These are phyloP conservation scores for Eumaeus atala DNA, from an alignment of 1,140 invertebrate species.

Conservation along the genomic window DNA sequence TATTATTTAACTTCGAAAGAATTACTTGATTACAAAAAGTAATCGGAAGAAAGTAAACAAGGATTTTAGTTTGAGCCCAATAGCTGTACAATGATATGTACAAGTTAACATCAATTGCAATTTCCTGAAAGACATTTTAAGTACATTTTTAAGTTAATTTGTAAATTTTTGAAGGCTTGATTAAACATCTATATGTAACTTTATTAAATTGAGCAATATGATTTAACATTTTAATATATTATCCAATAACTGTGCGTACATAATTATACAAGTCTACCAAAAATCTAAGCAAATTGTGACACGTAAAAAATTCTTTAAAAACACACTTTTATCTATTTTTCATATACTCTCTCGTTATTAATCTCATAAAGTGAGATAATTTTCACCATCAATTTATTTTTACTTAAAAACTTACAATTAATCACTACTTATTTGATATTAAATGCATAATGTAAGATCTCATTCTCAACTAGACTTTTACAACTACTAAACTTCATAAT, in stretches of 20 bases:
- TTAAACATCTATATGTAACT: neutral
- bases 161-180: too few relatives aligned
- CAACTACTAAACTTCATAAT: constrained; percentile 1
- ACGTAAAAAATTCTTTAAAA: too few relatives aligned
- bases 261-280: neutral
- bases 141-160: neutral
- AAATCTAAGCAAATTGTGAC: too few relatives aligned
- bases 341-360: too few relatives aligned
- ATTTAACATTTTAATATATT: neutral
- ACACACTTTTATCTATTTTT: too few relatives aligned
- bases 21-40: too few relatives aligned
- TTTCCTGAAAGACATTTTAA: neutral
- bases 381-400: neutral
- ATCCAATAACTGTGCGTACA: neutral
- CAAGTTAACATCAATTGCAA: neutral
- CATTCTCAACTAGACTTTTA: neutral
- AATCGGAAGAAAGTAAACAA: neutral
- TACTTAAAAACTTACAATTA: neutral
- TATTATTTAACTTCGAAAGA: neutral
- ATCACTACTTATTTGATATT: neutral
- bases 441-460: constrained; percentile 3
- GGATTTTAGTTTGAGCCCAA: neutral
- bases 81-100: constrained; percentile 7
- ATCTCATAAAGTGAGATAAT: too few relatives aligned
- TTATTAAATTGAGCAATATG: neutral